Percentiles rank a stretch among this genome's conserved stretches.
Conservation (phyloP, 2,113 vertebrate genomes). For the Paraplagusia blochii region DNA sequence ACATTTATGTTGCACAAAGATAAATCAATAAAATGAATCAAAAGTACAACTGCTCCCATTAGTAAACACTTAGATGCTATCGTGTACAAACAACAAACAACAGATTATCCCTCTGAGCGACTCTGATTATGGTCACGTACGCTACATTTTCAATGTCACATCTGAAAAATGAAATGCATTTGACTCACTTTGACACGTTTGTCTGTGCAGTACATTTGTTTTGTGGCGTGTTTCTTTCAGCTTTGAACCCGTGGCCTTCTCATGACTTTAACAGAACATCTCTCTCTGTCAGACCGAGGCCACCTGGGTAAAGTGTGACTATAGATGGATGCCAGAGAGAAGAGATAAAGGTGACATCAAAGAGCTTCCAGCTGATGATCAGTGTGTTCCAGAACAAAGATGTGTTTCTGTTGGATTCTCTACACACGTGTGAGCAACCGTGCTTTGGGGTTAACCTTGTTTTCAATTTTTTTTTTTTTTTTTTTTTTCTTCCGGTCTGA, state of each 20-base stretch:
- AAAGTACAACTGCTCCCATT: neutral
- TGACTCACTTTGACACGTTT: neutral
- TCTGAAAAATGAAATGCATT: neutral
- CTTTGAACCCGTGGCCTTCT: conserved; percentile 13
- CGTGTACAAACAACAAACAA: neutral
- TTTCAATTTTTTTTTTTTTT: conserved; percentile 48
- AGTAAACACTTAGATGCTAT: neutral
- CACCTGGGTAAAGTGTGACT: conserved; percentile 66
- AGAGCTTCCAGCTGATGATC: conserved; percentile 41
- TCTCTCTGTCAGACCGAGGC: conserved; percentile 35
- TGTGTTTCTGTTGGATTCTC: conserved; percentile 47
- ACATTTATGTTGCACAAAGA: neutral
- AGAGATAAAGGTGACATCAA: conserved; percentile 32
- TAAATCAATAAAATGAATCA: neutral
- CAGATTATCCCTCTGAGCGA: neutral
- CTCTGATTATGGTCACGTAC: neutral
- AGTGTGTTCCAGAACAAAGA: conserved; percentile 40
- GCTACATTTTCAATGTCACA: neutral
- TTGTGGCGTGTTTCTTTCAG: neutral
- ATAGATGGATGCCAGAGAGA: conserved; percentile 43
- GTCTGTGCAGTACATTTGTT: neutral
- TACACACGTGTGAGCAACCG: conserved; percentile 51
- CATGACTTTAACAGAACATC: conserved; percentile 16
- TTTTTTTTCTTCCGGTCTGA: too few relatives aligned
- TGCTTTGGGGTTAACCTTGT: conserved; percentile 59